Percentiles rank a stretch among this genome's conserved stretches.
phyloP scores from a whole-genome alignment of 2,888 invertebrate genomes.

The Bellardia pandia region DNA sequence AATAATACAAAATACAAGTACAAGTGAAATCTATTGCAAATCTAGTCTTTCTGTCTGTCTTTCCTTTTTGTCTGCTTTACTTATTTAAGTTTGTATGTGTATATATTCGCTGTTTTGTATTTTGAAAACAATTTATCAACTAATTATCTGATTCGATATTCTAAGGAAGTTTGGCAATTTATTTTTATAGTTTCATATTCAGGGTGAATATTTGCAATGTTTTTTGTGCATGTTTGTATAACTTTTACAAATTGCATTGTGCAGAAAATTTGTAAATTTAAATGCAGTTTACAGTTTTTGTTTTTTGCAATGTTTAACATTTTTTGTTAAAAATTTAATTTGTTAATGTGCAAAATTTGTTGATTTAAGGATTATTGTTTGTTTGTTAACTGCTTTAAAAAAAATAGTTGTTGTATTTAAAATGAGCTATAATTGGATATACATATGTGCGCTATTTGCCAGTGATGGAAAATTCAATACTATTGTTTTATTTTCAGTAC shows the following conservation, averaged over 20 bases:
- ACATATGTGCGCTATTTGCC: too few relatives aligned
- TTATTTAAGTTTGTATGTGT: constrained; percentile 20
- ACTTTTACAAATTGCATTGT: constrained; percentile 29
- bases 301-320: neutral
- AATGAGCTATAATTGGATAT: too few relatives aligned
- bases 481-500: too few relatives aligned
- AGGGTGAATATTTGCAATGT: constrained; percentile 53
- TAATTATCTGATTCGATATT: constrained; percentile 73
- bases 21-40: constrained; percentile 48
- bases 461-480: too few relatives aligned
- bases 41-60: constrained; percentile 49
- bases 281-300: constrained; percentile 29
- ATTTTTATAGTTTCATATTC: constrained; percentile 62
- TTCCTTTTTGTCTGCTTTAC: constrained; percentile 28
- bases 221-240: constrained; percentile 32
- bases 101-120: constrained; percentile 38
- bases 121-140: constrained; percentile 72
- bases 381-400: neutral
- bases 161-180: constrained; percentile 72
- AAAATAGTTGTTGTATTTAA: neutral
- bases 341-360: constrained; percentile 57
- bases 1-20: neutral
- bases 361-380: constrained; percentile 64
- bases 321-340: constrained; percentile 27
- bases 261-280: neutral